Conservation (phyloP, 2,888 invertebrate species). For the Autographa gamma region DNA sequence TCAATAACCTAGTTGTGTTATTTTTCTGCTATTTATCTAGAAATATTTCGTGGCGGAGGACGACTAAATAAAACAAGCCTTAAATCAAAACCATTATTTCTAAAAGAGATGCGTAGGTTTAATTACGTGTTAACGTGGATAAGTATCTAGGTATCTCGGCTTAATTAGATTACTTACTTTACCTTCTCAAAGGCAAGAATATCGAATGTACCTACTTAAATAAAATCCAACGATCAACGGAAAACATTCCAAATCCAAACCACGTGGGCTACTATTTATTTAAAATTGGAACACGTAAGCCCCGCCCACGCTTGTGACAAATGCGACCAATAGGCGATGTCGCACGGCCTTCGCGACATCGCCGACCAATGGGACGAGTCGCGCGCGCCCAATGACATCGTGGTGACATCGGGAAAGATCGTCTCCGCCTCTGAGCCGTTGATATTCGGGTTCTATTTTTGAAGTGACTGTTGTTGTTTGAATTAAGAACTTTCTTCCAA, state of each 20-base stretch:
- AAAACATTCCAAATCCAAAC: conserved; percentile 33
- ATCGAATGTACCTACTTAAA: too few species aligned
- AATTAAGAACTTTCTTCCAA: neutral
- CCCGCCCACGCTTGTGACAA: conserved; percentile 81
- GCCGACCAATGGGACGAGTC: conserved; percentile 77
- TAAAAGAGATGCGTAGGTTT: too few species aligned
- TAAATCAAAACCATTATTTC: too few species aligned
- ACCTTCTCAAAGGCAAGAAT: too few species aligned
- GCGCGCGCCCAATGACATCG: conserved; percentile 83
- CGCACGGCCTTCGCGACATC: conserved; percentile 83
- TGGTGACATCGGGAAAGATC: conserved; percentile 79
- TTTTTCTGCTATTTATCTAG: too few species aligned
- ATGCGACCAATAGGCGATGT: conserved; percentile 82
- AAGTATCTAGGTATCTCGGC: too few species aligned
- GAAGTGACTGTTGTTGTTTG: conserved; percentile 11
- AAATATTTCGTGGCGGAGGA: too few species aligned
- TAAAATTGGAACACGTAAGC: conserved; percentile 72
- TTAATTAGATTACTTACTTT: too few species aligned
- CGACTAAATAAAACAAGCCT: too few species aligned
- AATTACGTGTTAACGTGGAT: too few species aligned
- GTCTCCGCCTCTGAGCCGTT: conserved; percentile 80
- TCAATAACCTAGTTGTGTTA: too few species aligned
- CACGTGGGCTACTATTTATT: conserved; percentile 58
- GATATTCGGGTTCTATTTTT: conserved; percentile 41
- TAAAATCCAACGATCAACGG: neutral